Base-by-base conservation (phyloP, 2,797 vertebrate genomes). In the Gallinago stenura region DNA sequence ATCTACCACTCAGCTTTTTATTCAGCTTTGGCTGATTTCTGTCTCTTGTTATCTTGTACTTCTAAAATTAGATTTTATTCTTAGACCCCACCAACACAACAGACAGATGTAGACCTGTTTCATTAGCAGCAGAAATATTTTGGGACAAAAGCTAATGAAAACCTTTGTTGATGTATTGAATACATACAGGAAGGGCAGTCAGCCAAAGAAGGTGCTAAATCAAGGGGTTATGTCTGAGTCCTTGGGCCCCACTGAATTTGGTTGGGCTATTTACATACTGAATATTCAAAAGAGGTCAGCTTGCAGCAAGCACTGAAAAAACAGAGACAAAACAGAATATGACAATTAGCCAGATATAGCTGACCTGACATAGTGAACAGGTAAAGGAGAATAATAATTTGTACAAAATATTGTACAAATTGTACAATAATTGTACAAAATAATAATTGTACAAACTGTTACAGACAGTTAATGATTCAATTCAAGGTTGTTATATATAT, bases 1-100 rank as follows among this genome's bases (percentile, higher is more conserved):
- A 80, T 96, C 91, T 92, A 89, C 95, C 81, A 88, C 62, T 97
- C 78, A 94, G 94, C 83, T 97, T 97, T 96, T 97, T 97, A 95
- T 58, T 97, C 78, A 39, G 89, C 91, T 81, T 89, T 94, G 93
- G 70, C 87, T 89, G 86, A 84, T 87, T 90, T 96, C 96, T 95
- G 86, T 94, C 89, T 97, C 96, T 97, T 96, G 90, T 97, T 97
- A 91, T 96, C 91, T 93, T 73, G 80, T 84, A 54, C 66, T 66
- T 54, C 96, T 96, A 97, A 98, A 97, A 96, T 97, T 96, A 97
- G 84, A 87, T 72, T 86, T 95, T 96, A 78, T 91, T 92, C 72
- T 91, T 93, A 64, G 65, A 87, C 78, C 50, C 17, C n/a, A 58
- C 61, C 41, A 81, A 51, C 45, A 69, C 54, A 92, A 87, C 39